These are phyloP conservation scores for Ochotona princeps DNA, from an alignment of 2,113 vertebrate species.

Conservation along the genomic window DNA sequence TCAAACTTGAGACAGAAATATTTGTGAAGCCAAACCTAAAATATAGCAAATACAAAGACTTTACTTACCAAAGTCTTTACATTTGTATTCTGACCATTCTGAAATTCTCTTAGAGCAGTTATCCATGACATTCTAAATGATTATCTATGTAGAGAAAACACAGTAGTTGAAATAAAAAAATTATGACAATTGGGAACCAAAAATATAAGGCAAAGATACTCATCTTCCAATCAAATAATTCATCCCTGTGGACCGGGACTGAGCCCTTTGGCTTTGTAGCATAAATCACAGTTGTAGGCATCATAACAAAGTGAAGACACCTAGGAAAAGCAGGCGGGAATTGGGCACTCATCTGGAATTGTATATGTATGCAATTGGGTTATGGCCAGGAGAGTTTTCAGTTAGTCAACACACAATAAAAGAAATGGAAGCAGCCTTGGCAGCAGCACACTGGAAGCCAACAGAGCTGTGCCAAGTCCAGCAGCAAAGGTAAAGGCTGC, in stretches of 20 bases:
- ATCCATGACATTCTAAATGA: neutral
- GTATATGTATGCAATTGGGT: neutral
- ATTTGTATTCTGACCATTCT: neutral
- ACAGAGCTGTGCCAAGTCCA: conserved; percentile 27
- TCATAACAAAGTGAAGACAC: neutral
- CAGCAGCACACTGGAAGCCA: neutral
- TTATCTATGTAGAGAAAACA: neutral
- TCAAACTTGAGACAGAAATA: neutral
- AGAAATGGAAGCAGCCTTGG: conserved; percentile 24
- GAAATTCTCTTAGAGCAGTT: neutral
- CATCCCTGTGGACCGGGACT: neutral
- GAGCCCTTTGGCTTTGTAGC: neutral
- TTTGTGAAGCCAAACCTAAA: neutral
- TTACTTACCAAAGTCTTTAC: neutral
- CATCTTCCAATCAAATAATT: neutral
- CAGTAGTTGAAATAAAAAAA: neutral
- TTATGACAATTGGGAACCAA: neutral
- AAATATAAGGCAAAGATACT: neutral
- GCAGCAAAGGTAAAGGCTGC: conserved; percentile 27
- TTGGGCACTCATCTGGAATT: neutral
- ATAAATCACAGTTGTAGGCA: neutral
- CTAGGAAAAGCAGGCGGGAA: neutral
- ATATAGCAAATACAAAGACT: neutral
- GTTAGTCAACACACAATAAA: neutral
- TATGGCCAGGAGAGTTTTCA: conserved; percentile 27